These are phyloP conservation scores for Cherax quadricarinatus DNA, from an alignment of 1,140 invertebrate genomes.

Conservation along the genomic window DNA sequence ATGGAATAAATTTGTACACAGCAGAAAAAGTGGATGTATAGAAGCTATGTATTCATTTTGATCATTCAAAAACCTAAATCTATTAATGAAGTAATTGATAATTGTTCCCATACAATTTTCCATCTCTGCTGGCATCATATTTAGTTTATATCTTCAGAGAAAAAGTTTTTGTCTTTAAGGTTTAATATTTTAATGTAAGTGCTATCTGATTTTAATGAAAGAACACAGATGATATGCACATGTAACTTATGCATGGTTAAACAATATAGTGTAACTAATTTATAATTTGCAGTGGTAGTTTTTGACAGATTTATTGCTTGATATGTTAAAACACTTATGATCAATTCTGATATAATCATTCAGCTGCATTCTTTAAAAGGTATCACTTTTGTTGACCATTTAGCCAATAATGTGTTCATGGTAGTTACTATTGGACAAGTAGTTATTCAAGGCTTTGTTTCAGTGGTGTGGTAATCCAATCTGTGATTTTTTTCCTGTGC, in stretches of 20 bases:
- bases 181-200: slow-evolving; percentile 44
- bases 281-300: slow-evolving; percentile 24
- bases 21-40: neutral
- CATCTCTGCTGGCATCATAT: slow-evolving; percentile 47
- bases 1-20: neutral
- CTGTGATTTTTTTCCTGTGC: slow-evolving; percentile 70
- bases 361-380: slow-evolving; percentile 59
- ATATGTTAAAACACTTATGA: slow-evolving; percentile 53
- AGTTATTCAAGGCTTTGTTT: slow-evolving; percentile 69
- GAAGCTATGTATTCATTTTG: neutral
- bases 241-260: slow-evolving; percentile 31
- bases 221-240: slow-evolving; percentile 48
- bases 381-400: slow-evolving; percentile 60
- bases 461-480: slow-evolving; percentile 70
- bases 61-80: neutral
- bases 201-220: slow-evolving; percentile 54
- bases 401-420: slow-evolving; percentile 71
- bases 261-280: slow-evolving; percentile 28
- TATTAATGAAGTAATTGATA: neutral
- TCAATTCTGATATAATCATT: slow-evolving; percentile 35
- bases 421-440: slow-evolving; percentile 69
- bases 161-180: slow-evolving; percentile 23
- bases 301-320: slow-evolving; percentile 35
- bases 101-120: neutral
- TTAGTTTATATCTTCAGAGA: slow-evolving; percentile 20